Conservation (phyloP, 2,797 vertebrate species). For the Enteromius afrohamiltoni region DNA sequence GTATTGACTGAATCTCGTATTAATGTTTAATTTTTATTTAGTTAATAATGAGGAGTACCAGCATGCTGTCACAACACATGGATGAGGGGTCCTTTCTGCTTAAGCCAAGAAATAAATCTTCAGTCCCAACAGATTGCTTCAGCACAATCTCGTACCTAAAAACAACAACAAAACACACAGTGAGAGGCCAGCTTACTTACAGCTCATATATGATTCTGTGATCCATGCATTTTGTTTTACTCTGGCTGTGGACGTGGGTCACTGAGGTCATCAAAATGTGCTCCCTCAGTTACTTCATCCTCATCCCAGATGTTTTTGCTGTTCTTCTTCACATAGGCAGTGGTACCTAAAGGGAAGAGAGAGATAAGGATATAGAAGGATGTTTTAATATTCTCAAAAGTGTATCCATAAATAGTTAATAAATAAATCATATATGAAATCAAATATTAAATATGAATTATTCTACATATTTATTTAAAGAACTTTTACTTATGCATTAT, state of each 20-base stretch:
- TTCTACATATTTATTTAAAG: neutral
- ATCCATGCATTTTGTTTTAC: conserved; percentile 62
- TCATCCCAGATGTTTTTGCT: conserved; percentile 67
- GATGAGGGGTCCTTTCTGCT: conserved; percentile 88
- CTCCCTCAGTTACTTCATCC: conserved; percentile 75
- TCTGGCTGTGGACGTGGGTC: conserved; percentile 77
- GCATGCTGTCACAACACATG: conserved; percentile 89
- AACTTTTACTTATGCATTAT: neutral
- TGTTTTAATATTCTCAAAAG: neutral
- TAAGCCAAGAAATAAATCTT: conserved; percentile 90
- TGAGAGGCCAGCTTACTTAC: neutral
- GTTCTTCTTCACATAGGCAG: conserved; percentile 32
- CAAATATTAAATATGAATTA: neutral
- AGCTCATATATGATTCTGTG: neutral
- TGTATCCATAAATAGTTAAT: neutral
- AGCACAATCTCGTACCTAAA: conserved; percentile 88
- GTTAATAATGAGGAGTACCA: conserved; percentile 76
- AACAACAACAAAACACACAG: neutral
- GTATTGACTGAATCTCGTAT: neutral
- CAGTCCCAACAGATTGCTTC: conserved; percentile 88
- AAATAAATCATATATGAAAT: neutral
- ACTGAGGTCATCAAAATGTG: conserved; percentile 72
- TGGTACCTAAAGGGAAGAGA: conserved; percentile 20
- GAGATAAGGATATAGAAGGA: neutral
- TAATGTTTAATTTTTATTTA: neutral